Evolutionary conservation across 2,888 invertebrate genomes (phyloP).

Genomic region (Neria commutata): DNA sequence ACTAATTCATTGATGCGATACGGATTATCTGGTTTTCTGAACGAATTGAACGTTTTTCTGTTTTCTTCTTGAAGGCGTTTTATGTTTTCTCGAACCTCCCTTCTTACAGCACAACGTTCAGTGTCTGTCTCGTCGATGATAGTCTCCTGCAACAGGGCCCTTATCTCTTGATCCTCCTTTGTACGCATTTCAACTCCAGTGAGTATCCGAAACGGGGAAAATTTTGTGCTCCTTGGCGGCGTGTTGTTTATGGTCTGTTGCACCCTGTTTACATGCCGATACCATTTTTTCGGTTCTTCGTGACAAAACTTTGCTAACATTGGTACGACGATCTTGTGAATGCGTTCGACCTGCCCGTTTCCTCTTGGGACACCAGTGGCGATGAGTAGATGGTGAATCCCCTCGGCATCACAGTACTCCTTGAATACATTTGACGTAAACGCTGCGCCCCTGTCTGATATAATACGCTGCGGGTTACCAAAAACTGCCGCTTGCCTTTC

Average conservation of each 20-base stretch:
- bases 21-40: background rate
- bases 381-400: slow-evolving; percentile 40
- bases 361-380: slow-evolving; percentile 47
- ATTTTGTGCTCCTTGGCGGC: slow-evolving; percentile 7
- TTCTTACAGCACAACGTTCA: background rate
- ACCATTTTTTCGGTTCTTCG: slow-evolving; percentile 44
- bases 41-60: background rate
- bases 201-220: slow-evolving; percentile 7
- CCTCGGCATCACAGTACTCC: slow-evolving; percentile 43
- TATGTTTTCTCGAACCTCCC: slow-evolving; percentile 7
- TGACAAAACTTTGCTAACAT: slow-evolving; percentile 48
- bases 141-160: slow-evolving; percentile 1
- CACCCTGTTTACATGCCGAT: slow-evolving; percentile 30
- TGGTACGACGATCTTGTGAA: slow-evolving; percentile 44
- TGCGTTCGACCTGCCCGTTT: slow-evolving; percentile 50
- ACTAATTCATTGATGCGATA: slow-evolving; percentile 7
- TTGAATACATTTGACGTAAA: slow-evolving; percentile 38
- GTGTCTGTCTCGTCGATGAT: background rate
- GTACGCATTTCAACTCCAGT: slow-evolving; percentile 13
- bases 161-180: background rate
- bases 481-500: background rate
- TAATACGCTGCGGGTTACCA: background rate
- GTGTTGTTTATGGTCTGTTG: slow-evolving; percentile 20
- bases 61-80: slow-evolving; percentile 10
- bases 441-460: slow-evolving; percentile 4